Conservation (phyloP, 2,797 vertebrate species). For the Premnoplex brunnescens region DNA sequence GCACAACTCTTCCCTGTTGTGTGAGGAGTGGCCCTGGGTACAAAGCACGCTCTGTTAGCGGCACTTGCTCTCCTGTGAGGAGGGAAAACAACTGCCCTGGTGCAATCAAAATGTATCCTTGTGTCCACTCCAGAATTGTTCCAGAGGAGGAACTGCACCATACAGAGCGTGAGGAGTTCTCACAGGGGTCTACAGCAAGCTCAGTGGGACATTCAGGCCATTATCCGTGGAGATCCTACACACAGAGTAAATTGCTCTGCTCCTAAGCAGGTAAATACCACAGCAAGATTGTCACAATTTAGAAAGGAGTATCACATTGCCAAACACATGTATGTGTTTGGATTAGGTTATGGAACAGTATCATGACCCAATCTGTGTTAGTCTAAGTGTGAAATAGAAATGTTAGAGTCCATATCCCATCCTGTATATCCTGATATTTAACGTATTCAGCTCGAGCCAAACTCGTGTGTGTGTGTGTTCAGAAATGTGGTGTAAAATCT, state of each 20-base stretch:
- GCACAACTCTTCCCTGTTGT: neutral
- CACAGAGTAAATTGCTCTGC: neutral
- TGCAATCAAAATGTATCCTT: neutral
- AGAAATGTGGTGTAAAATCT: neutral
- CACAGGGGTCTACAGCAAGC: neutral
- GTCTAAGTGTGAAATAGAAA: neutral
- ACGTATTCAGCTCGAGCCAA: neutral
- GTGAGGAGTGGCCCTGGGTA: neutral
- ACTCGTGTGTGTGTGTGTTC: accelerated
- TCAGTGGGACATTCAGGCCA: neutral
- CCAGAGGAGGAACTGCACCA: neutral
- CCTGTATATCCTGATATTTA: neutral
- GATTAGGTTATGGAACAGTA: neutral
- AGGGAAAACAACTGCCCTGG: neutral
- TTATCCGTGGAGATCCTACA: neutral
- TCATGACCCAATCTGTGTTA: neutral
- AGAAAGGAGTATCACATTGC: neutral
- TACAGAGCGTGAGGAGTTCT: neutral
- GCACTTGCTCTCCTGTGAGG: accelerated
- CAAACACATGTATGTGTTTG: neutral
- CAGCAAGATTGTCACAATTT: neutral
- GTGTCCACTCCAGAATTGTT: neutral
- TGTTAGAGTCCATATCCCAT: neutral
- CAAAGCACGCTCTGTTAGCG: neutral
- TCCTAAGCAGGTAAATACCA: neutral